Percentiles rank a stretch among this genome's conserved stretches.
phyloP scores from a whole-genome alignment of 2,797 vertebrate species.

The Typhlichthys eigenmanni region DNA sequence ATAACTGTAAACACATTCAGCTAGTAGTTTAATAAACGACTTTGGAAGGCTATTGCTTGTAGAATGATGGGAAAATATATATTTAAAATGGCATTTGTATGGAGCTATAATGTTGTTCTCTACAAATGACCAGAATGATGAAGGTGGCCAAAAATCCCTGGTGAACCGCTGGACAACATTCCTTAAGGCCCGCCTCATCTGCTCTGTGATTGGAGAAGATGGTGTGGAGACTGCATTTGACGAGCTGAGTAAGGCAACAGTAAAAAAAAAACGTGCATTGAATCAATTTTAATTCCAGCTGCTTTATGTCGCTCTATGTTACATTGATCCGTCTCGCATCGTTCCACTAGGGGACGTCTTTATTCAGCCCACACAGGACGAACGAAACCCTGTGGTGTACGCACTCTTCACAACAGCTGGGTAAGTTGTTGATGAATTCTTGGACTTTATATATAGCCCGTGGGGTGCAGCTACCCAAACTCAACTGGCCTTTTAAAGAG shows the following conservation, averaged over 20 bases:
- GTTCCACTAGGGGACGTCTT: slow-evolving; percentile 76
- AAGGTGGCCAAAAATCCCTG: slow-evolving; percentile 89
- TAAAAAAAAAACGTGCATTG: slow-evolving; percentile 10
- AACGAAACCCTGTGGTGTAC: slow-evolving; percentile 82
- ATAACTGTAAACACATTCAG: background rate
- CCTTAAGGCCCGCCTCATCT: slow-evolving; percentile 91
- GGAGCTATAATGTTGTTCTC: slow-evolving; percentile 28
- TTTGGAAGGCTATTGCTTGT: too few relatives aligned
- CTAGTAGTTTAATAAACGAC: slow-evolving; percentile 13
- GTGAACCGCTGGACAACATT: slow-evolving; percentile 96
- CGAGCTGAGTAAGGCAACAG: slow-evolving; percentile 79
- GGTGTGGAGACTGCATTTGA: slow-evolving; percentile 86
- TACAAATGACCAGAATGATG: slow-evolving; percentile 81
- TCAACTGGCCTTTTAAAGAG: too few relatives aligned
- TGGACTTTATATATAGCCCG: too few relatives aligned
- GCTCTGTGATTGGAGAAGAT: slow-evolving; percentile 84
- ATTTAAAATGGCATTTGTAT: background rate
- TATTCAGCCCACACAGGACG: slow-evolving; percentile 82
- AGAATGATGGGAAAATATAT: too few relatives aligned
- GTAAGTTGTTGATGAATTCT: slow-evolving; percentile 59
- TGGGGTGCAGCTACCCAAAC: too few relatives aligned
- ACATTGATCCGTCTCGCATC: slow-evolving; percentile 43
- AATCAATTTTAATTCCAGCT: slow-evolving; percentile 20
- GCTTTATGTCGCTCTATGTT: slow-evolving; percentile 2
- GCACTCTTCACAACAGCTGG: slow-evolving; percentile 85